These are phyloP conservation scores for Addax nasomaculatus DNA, from an alignment of 2,113 vertebrate species.

Conservation along the genomic window DNA sequence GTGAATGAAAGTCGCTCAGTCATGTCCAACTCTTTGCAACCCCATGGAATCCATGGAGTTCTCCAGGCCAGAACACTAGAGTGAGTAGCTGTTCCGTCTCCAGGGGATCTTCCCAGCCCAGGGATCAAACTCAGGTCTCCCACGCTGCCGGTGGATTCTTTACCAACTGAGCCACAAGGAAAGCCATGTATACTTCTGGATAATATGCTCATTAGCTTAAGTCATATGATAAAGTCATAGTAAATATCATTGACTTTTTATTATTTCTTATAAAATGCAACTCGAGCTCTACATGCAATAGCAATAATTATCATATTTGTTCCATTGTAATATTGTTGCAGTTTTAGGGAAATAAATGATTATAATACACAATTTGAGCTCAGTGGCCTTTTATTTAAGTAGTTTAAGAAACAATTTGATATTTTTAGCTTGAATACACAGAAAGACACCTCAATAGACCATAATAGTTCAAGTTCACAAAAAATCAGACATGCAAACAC, in stretches of 20 bases:
- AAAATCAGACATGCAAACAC: neutral
- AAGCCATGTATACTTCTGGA: neutral
- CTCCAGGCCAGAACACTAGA: neutral
- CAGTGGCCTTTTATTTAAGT: neutral
- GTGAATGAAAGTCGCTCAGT: neutral
- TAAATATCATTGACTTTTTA: neutral
- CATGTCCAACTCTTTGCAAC: neutral
- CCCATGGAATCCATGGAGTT: neutral
- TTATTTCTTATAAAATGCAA: neutral
- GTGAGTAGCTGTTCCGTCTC: neutral
- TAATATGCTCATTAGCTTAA: neutral
- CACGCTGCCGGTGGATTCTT: neutral
- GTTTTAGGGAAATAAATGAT: neutral
- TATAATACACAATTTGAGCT: neutral
- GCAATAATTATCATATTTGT: neutral
- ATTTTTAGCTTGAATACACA: neutral
- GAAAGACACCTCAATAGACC: neutral
- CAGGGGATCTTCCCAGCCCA: neutral
- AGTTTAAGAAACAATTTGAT: neutral
- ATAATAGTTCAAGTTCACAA: neutral
- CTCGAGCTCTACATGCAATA: neutral
- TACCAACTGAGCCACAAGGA: neutral
- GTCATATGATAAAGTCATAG: neutral
- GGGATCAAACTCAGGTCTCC: neutral
- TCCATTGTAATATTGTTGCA: neutral